Evolutionary conservation across 2,888 invertebrate species (phyloP).

Genomic region (Euclidia mi): DNA sequence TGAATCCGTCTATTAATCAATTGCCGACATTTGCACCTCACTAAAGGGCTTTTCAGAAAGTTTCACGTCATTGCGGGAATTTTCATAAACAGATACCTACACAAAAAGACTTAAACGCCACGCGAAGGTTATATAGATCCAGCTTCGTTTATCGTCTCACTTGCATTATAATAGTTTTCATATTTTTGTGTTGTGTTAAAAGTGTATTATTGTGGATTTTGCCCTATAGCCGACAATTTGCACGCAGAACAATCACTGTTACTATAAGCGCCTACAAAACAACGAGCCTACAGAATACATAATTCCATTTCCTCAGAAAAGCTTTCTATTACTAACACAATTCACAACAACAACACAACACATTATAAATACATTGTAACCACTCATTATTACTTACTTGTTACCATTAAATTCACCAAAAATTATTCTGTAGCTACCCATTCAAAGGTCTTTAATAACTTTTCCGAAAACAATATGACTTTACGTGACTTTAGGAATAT

Average conservation of each 20-base stretch:
- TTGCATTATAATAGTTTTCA: no score
- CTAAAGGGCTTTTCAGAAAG: no score
- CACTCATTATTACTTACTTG: slow-evolving; percentile 42
- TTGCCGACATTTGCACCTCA: no score
- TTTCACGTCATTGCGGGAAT: no score
- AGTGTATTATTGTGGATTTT: no score
- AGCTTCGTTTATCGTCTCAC: no score
- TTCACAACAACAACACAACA: slow-evolving; percentile 14
- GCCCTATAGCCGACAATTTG: no score
- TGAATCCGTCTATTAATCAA: no score
- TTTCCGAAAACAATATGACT: slow-evolving; percentile 50
- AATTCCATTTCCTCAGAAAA: background rate
- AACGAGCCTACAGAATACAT: background rate
- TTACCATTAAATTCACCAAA: slow-evolving; percentile 49
- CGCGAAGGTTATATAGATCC: no score
- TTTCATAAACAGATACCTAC: no score
- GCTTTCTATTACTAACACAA: slow-evolving; percentile 23
- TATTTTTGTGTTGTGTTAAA: no score
- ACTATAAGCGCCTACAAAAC: background rate
- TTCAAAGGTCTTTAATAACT: slow-evolving; percentile 44
- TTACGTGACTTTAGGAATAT: slow-evolving; percentile 36
- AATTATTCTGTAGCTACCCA: slow-evolving; percentile 37
- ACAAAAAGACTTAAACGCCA: no score
- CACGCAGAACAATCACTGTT: background rate
- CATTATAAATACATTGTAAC: slow-evolving; percentile 40